phyloP scores from a whole-genome alignment of 2,888 invertebrate species.

The Perizoma flavofasciatum region DNA sequence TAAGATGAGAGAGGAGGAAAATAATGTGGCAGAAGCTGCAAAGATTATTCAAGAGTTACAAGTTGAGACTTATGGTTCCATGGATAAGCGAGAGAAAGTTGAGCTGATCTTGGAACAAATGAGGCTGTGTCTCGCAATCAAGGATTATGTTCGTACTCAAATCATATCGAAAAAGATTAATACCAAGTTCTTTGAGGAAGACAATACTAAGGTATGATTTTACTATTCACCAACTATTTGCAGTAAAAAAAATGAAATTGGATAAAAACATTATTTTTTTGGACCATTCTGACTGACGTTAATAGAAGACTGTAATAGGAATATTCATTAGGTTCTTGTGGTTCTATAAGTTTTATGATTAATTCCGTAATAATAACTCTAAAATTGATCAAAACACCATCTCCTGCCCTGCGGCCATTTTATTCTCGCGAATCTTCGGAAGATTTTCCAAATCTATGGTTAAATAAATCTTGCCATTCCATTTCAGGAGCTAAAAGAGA shows the following conservation, averaged over 20 bases:
- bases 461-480: too few relatives aligned
- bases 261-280: too few relatives aligned
- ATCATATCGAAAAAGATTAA: constrained; percentile 99
- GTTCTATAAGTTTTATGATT: too few relatives aligned
- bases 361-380: too few relatives aligned
- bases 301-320: too few relatives aligned
- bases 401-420: too few relatives aligned
- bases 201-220: constrained; percentile 83
- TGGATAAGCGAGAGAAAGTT: constrained; percentile 98
- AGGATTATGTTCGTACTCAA: constrained; percentile 98
- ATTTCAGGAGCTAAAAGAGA: constrained; percentile 83
- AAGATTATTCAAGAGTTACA: constrained; percentile 97
- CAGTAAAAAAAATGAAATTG: too few relatives aligned
- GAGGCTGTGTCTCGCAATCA: constrained; percentile 97
- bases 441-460: too few relatives aligned
- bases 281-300: too few relatives aligned
- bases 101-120: constrained; percentile 99
- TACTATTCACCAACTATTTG: background rate
- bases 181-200: constrained; percentile 97
- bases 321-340: too few relatives aligned
- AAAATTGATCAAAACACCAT: too few relatives aligned
- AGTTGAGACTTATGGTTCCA: constrained; percentile 98
- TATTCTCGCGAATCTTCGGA: too few relatives aligned
- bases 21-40: constrained; percentile 94
- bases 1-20: constrained; percentile 92